phyloP scores from a whole-genome alignment of 2,888 invertebrate genomes.

The Pilophorus perplexus region DNA sequence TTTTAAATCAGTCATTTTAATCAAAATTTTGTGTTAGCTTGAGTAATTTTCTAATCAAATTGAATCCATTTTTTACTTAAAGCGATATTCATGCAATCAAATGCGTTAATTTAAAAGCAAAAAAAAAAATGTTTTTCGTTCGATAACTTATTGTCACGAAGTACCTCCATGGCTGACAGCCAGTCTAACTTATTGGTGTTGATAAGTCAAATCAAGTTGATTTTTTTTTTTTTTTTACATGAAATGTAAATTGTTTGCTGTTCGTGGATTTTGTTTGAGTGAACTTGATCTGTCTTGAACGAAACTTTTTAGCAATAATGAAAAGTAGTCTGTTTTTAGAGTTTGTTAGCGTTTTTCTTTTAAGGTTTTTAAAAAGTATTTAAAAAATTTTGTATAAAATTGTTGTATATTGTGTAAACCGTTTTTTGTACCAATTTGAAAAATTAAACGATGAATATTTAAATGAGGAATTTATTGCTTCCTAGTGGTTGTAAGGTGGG shows the following conservation, averaged over 20 bases:
- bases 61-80: no score
- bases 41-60: no score
- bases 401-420: background rate
- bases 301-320: background rate
- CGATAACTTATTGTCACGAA: slow-evolving; percentile 16
- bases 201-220: background rate
- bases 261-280: no score
- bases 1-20: no score
- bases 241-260: background rate
- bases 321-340: slow-evolving; percentile 4
- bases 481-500: no score
- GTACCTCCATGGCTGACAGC: slow-evolving; percentile 11
- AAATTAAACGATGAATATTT: slow-evolving; percentile 3
- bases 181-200: no score
- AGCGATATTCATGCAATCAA: no score
- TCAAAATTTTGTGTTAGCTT: no score
- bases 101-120: no score
- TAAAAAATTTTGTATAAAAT: slow-evolving; percentile 8
- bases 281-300: background rate
- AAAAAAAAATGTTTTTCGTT: no score
- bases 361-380: no score
- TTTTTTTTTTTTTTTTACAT: background rate
- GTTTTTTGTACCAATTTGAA: slow-evolving; percentile 6
- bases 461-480: background rate
- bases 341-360: background rate